Conservation (phyloP, 2,113 vertebrate species). For the Silurus meridionalis region DNA sequence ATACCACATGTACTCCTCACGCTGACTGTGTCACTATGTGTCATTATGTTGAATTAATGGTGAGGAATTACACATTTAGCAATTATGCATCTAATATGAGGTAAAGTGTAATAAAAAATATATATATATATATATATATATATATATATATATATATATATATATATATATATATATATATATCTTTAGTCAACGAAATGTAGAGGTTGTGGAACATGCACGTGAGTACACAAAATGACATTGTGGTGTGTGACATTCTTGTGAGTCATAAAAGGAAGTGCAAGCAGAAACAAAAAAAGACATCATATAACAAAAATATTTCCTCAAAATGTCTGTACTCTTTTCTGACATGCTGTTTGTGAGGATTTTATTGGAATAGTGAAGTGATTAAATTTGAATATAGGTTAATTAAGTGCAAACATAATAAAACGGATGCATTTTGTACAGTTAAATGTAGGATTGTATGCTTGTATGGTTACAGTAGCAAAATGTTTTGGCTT, state of each 20-base stretch:
- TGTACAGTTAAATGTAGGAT: neutral
- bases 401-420: neutral
- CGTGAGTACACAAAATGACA: slow-evolving; percentile 3
- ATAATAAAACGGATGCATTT: neutral
- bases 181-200: neutral
- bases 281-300: slow-evolving; percentile 25
- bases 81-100: neutral
- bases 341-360: neutral
- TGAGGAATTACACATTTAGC: neutral
- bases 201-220: slow-evolving; percentile 16
- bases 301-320: slow-evolving; percentile 21
- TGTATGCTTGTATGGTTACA: neutral
- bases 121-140: neutral
- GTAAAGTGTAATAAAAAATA: neutral
- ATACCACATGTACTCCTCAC: slow-evolving; percentile 5
- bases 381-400: neutral
- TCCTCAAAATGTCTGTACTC: slow-evolving; percentile 1
- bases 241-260: slow-evolving; percentile 19
- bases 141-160: neutral
- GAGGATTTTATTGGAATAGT: neutral
- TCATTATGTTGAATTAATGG: slow-evolving; percentile 1
- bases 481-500: neutral
- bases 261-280: slow-evolving; percentile 41
- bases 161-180: neutral
- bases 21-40: slow-evolving; percentile 18